These are phyloP conservation scores for Oscheius onirici DNA, from an alignment of 2,888 invertebrate genomes.

Conservation along the genomic window DNA sequence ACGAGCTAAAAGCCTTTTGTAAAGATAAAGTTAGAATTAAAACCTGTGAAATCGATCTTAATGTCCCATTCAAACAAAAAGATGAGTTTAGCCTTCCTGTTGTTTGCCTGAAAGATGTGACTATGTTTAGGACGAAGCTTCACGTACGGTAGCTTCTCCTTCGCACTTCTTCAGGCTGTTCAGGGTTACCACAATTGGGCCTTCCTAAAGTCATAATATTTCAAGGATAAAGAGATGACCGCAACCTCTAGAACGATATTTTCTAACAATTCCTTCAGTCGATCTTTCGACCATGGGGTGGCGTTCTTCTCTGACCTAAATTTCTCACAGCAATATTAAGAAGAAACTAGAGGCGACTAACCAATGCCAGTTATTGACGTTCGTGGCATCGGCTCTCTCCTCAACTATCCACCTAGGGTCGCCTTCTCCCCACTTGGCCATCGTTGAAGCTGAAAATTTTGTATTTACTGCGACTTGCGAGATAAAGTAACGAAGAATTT, in stretches of 20 bases:
- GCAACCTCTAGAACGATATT: conserved; percentile 46
- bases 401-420: conserved; percentile 99
- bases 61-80: conserved; percentile 99
- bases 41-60: conserved; percentile 86
- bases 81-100: conserved; percentile 97
- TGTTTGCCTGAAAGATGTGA: conserved; percentile 79
- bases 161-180: conserved; percentile 76
- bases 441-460: conserved; percentile 72
- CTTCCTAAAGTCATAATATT: conserved; percentile 41
- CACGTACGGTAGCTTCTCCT: conserved; percentile 84
- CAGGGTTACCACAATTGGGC: conserved; percentile 57
- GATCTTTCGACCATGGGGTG: conserved; percentile 92
- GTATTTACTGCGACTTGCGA: no score
- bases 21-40: background rate
- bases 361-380: conserved; percentile 99
- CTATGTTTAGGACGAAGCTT: no score
- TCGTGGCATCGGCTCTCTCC: conserved; percentile 96
- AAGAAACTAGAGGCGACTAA: conserved; percentile 72
- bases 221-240: no score
- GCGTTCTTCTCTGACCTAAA: conserved; percentile 94
- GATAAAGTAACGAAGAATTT: background rate
- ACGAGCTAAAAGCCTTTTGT: conserved; percentile 67
- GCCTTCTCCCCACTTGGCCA: conserved; percentile 99
- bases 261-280: conserved; percentile 77
- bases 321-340: background rate